phyloP scores from a whole-genome alignment of 2,888 invertebrate species.

The Agrotis ipsilon region DNA sequence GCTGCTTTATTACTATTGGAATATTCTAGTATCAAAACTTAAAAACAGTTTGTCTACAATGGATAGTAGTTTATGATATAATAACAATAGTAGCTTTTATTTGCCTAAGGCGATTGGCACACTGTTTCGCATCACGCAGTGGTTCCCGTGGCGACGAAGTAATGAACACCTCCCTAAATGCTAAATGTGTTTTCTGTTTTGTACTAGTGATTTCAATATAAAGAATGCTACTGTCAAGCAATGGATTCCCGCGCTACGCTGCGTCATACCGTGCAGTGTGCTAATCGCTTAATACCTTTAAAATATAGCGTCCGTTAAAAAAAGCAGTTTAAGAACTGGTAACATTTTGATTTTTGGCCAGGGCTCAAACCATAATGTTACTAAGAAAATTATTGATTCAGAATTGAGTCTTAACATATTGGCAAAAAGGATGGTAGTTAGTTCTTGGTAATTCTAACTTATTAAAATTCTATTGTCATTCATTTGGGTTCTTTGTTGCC shows the following conservation, averaged over 20 bases:
- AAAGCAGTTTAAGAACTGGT: neutral
- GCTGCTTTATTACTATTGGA: neutral
- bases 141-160: no score
- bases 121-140: no score
- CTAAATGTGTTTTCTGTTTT: no score
- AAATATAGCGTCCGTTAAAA: neutral
- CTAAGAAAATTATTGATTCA: constrained; percentile 3
- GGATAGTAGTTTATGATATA: constrained; percentile 16
- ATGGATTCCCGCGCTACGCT: no score
- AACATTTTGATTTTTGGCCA: neutral
- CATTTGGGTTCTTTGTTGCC: constrained; percentile 1
- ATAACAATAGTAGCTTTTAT: constrained; percentile 28
- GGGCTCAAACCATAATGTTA: neutral
- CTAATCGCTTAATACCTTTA: neutral
- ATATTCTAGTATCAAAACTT: neutral
- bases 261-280: no score
- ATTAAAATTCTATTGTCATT: constrained; percentile 8
- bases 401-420: constrained; percentile 13
- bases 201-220: no score
- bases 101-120: neutral
- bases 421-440: neutral
- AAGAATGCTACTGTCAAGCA: no score
- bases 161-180: no score
- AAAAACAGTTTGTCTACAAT: constrained; percentile 36
- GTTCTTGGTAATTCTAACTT: constrained; percentile 20